Percentiles rank a stretch among this genome's conserved stretches.
Evolutionary conservation across 2,888 invertebrate species (phyloP).

Genomic region (Torymus aiolomorphi): DNA sequence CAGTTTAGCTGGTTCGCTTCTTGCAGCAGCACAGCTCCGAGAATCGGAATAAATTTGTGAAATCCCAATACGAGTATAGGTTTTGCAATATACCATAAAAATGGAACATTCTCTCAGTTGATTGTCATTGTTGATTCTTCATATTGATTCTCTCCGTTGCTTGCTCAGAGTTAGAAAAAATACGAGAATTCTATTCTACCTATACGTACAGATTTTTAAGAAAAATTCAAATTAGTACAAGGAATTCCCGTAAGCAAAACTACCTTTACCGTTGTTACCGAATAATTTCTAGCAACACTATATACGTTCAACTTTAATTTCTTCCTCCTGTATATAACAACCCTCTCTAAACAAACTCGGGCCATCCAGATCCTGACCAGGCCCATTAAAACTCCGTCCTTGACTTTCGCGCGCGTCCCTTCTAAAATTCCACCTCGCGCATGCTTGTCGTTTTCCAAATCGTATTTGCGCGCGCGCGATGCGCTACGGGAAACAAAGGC

Average conservation of each 20-base stretch:
- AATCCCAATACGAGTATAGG: conserved; percentile 13
- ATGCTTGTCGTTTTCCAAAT: conserved; percentile 29
- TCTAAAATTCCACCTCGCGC: conserved; percentile 31
- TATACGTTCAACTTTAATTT: no score
- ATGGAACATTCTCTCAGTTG: no score
- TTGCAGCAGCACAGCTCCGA: neutral
- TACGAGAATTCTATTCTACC: no score
- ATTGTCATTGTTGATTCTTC: no score
- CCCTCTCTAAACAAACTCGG: neutral
- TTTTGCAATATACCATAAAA: neutral
- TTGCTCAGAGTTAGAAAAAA: no score
- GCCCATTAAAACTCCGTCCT: conserved; percentile 35
- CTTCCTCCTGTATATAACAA: neutral
- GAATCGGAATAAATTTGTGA: conserved; percentile 39
- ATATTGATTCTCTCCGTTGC: no score
- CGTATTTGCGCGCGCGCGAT: conserved; percentile 13
- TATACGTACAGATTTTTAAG: no score
- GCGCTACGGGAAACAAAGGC: conserved; percentile 21
- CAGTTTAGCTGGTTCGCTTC: conserved; percentile 19
- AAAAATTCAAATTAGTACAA: no score
- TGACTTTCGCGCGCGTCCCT: conserved; percentile 23
- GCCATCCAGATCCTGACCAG: neutral
- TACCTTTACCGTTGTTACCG: no score
- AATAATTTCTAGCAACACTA: no score
- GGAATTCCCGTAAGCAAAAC: no score